Evolutionary conservation across 2,888 invertebrate species (phyloP).

Genomic region (Bursaphelenchus okinawaensis): DNA sequence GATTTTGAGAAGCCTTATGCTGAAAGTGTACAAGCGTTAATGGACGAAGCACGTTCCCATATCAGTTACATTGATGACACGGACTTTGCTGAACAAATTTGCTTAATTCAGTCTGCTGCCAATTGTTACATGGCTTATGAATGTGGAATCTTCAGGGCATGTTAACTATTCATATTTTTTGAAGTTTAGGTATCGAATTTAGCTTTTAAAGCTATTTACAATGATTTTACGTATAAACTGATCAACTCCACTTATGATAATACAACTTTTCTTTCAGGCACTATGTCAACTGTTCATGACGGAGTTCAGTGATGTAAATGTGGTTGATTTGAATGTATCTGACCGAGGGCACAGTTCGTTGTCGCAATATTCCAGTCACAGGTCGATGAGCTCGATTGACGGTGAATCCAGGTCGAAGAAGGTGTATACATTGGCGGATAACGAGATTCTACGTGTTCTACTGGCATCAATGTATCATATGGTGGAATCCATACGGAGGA

Average conservation of each 20-base stretch:
- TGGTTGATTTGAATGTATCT: not conserved
- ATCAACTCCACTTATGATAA: not conserved
- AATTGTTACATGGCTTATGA: slow-evolving; percentile 83
- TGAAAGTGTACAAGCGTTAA: slow-evolving; percentile 32
- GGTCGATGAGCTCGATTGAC: not conserved
- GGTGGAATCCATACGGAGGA: slow-evolving; percentile 78
- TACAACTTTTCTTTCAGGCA: slow-evolving; percentile 62
- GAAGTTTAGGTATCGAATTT: not conserved
- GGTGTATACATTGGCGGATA: slow-evolving; percentile 70
- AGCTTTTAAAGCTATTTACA: not conserved
- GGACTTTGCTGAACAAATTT: slow-evolving; percentile 24
- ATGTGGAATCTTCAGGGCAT: slow-evolving; percentile 66
- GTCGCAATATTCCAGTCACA: not conserved
- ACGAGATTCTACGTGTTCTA: slow-evolving; percentile 81
- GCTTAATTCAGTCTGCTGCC: slow-evolving; percentile 64
- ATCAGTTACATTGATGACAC: slow-evolving; percentile 16
- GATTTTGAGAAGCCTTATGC: slow-evolving; percentile 30
- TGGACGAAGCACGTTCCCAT: slow-evolving; percentile 14
- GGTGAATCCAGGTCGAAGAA: not conserved
- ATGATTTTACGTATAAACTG: not conserved
- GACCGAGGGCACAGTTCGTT: not conserved
- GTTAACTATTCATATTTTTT: slow-evolving; percentile 9
- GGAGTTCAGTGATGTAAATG: slow-evolving; percentile 73
- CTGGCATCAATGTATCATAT: slow-evolving; percentile 88
- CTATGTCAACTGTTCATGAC: slow-evolving; percentile 86